Base-by-base conservation (phyloP, 2,113 vertebrate genomes). In the Acrocephalus kingi region DNA sequence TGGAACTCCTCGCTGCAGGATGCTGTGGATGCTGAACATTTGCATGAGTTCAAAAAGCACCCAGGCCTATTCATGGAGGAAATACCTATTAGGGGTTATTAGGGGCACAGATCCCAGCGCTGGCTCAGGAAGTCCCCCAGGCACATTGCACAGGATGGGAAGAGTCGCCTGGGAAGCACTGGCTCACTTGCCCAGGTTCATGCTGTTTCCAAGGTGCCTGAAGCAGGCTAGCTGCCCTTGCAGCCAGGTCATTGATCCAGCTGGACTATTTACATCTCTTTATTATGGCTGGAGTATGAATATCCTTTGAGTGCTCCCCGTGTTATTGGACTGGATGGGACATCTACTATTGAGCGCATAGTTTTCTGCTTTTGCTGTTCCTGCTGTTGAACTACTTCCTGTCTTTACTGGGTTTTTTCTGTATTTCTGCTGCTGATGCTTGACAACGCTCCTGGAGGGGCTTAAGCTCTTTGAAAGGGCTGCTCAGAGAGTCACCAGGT, bases 11-110 rank as follows among this genome's bases (percentile, higher is more conserved):
- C 0, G 0, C 84, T 89, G 87, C 77, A 89, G 92, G 87, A 87
- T 84, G 84, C 72, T 89, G 67, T 46, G 67, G 63, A 73, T 89
- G 73, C 69, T 75, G 64, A 75, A 74, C 25, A 81, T 94, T 96
- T 87, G 84, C 87, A 82, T 94, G 87, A 91, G 66, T 87, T 96
- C 84, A 91, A 92, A 94, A 93, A 96, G 48, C 33, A 59, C 35
- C 14, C 1, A 3, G 77, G 62, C 33, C 73, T 84, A 84, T 84
- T 93, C 64, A 87, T 15, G 66, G 39, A 63, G 93, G 81, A 93
- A 94, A 87, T 84, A 82, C 9, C 73, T 55, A 15, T 74, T 39
- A 74, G 66, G 52, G 35, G 33, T 71, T 89, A 84, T 94, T 93
- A 94, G 81, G 52, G 74, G 13, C 56, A 48, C 54, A 75, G 73